phyloP scores from a whole-genome alignment of 2,797 vertebrate species.

The Varecia variegata region DNA sequence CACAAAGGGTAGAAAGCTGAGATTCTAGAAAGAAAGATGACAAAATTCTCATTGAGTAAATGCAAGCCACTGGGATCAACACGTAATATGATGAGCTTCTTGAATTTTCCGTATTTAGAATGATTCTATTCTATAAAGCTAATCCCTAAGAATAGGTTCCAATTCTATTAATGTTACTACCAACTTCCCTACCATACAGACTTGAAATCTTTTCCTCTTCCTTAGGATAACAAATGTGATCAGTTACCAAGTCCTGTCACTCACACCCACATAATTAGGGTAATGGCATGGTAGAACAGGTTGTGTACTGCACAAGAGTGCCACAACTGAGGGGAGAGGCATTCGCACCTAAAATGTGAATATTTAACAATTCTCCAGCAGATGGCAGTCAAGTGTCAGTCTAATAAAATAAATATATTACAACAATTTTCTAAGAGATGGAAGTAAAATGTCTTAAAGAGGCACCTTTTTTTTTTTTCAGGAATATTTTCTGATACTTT shows the following conservation, averaged over 20 bases:
- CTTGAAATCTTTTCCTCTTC: background rate
- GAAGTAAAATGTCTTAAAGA: background rate
- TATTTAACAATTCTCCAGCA: slow-evolving; percentile 29
- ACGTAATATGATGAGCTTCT: background rate
- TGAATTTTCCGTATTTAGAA: background rate
- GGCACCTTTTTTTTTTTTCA: background rate
- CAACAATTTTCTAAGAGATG: slow-evolving; percentile 5
- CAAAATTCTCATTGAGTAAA: slow-evolving; percentile 12
- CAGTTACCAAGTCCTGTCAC: background rate
- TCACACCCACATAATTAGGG: background rate
- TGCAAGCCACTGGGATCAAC: background rate
- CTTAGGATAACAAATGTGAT: background rate
- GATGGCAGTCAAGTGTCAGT: slow-evolving; percentile 57
- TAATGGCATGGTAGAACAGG: background rate
- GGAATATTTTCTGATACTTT: no score
- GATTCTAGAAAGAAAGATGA: background rate
- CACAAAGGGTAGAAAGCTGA: background rate
- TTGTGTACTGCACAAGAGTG: background rate
- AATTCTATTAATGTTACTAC: background rate
- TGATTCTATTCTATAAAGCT: background rate
- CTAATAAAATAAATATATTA: slow-evolving; percentile 33
- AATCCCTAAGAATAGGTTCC: background rate
- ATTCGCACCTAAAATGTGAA: background rate
- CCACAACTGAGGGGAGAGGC: background rate
- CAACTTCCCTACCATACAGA: background rate